phyloP scores from a whole-genome alignment of 2,797 vertebrate genomes.

The Huso huso region DNA sequence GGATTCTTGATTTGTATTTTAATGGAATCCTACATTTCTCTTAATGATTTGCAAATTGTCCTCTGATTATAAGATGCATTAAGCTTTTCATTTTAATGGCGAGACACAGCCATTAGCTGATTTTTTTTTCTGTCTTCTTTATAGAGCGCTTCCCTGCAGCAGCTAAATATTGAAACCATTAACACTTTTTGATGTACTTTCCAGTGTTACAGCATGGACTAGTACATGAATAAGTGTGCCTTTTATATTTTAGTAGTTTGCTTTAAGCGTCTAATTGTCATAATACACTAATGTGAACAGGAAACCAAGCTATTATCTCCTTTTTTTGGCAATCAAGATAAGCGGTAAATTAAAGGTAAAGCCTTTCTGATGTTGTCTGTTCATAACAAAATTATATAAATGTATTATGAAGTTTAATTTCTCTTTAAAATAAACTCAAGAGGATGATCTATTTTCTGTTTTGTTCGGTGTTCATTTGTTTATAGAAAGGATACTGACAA shows the following conservation, averaged over 20 bases:
- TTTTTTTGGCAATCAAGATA: too few relatives aligned
- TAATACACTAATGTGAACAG: constrained; percentile 20
- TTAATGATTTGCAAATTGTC: constrained; percentile 85
- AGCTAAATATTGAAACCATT: constrained; percentile 80
- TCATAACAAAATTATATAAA: too few relatives aligned
- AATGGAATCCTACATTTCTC: constrained; percentile 84
- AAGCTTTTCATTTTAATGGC: constrained; percentile 80
- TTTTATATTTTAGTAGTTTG: constrained; percentile 42
- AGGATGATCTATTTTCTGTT: too few relatives aligned
- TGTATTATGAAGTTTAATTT: too few relatives aligned
- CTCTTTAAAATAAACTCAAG: too few relatives aligned
- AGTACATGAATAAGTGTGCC: constrained; percentile 36
- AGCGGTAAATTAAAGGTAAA: too few relatives aligned
- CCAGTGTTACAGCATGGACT: constrained; percentile 43
- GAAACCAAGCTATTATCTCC: too few relatives aligned
- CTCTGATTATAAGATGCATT: constrained; percentile 80
- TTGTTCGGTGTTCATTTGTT: background rate
- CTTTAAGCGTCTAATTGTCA: constrained; percentile 34
- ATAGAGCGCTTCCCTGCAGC: constrained; percentile 67
- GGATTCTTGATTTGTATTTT: constrained; percentile 77
- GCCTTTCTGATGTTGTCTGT: too few relatives aligned
- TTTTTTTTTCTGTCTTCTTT: constrained; percentile 53
- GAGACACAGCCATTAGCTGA: constrained; percentile 73
- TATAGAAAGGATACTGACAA: background rate
- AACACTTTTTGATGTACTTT: constrained; percentile 67